phyloP scores from a whole-genome alignment of 2,888 invertebrate genomes.

The Eubasilissa splendida region DNA sequence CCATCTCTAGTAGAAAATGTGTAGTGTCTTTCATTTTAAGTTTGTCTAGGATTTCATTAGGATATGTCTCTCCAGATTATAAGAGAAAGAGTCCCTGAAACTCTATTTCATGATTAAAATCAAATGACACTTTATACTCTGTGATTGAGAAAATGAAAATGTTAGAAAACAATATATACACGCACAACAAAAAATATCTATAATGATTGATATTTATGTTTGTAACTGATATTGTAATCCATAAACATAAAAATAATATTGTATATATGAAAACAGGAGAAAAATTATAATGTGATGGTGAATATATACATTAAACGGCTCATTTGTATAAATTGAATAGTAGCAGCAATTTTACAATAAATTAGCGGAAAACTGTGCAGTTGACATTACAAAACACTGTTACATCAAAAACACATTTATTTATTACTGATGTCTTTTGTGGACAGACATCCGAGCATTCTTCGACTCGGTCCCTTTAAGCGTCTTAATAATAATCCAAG shows the following conservation, averaged over 20 bases:
- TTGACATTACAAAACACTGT: slow-evolving; percentile 42
- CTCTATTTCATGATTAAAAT: too few relatives aligned
- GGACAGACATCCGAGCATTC: slow-evolving; percentile 2
- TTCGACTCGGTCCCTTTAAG: neutral
- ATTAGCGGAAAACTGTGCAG: slow-evolving; percentile 40
- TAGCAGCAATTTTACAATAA: slow-evolving; percentile 42
- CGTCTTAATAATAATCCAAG: slow-evolving; percentile 32
- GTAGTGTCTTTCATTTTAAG: too few relatives aligned
- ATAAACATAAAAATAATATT: neutral
- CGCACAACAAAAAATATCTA: too few relatives aligned
- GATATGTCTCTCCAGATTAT: too few relatives aligned
- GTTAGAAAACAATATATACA: too few relatives aligned
- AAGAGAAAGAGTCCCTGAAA: too few relatives aligned
- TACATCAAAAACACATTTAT: slow-evolving; percentile 21
- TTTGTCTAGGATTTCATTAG: too few relatives aligned
- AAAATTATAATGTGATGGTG: neutral
- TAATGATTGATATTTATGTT: neutral
- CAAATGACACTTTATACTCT: too few relatives aligned
- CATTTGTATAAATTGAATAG: slow-evolving; percentile 33
- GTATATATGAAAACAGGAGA: slow-evolving; percentile 16
- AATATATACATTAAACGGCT: slow-evolving; percentile 33
- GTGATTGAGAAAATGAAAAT: too few relatives aligned
- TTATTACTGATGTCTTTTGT: neutral
- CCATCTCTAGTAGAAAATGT: too few relatives aligned
- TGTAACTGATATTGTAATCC: slow-evolving; percentile 1